phyloP scores from a whole-genome alignment of 2,797 vertebrate species.

The Gymnothorax javanicus region DNA sequence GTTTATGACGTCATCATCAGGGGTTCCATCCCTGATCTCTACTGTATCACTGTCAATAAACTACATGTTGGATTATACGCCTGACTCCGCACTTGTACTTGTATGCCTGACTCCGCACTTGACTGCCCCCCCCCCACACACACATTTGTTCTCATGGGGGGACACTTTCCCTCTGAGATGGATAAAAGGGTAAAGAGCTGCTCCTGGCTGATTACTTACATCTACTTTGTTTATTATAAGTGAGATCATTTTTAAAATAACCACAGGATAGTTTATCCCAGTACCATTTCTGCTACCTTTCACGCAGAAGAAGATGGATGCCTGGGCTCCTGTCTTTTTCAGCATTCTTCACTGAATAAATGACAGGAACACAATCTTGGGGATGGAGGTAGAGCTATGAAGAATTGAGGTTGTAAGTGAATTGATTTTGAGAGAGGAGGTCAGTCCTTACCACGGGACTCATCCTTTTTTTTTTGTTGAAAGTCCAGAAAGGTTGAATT shows the following conservation, averaged over 20 bases:
- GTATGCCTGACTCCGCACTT: no score
- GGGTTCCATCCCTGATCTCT: no score
- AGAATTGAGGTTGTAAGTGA: conserved; percentile 1
- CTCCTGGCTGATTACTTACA: conserved; percentile 86
- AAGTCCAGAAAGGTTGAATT: background rate
- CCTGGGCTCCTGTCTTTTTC: background rate
- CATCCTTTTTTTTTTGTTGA: background rate
- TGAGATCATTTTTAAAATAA: conserved; percentile 8
- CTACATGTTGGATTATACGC: no score
- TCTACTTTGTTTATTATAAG: conserved; percentile 59
- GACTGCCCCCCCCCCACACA: background rate
- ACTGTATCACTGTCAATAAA: no score
- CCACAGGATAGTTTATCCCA: background rate
- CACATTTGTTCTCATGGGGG: conserved; percentile 29
- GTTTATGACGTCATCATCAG: no score
- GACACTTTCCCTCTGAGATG: conserved; percentile 73
- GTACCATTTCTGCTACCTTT: conserved; percentile 48
- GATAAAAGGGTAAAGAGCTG: conserved; percentile 93
- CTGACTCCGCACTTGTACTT: no score
- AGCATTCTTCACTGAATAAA: background rate
- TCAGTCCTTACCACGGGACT: background rate
- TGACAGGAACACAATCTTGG: background rate
- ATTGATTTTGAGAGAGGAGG: background rate
- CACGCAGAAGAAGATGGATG: background rate
- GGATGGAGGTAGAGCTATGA: background rate